Evolutionary conservation across 2,797 vertebrate species (phyloP).

Genomic region (Xiphophorus birchmanni): DNA sequence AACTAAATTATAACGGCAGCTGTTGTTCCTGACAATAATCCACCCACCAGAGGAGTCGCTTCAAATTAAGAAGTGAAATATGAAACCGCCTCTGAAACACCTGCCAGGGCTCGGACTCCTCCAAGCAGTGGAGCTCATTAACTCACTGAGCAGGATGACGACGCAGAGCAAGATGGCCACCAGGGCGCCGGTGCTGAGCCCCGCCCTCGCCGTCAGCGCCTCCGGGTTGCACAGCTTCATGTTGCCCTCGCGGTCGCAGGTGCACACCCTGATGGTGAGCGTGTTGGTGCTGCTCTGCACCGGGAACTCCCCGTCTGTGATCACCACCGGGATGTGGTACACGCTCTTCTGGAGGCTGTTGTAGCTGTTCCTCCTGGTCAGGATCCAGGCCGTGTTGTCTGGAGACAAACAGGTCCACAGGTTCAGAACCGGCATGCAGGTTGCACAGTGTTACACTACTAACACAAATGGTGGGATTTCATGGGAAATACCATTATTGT

Average conservation of each 20-base stretch:
- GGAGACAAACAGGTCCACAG: conserved; percentile 16
- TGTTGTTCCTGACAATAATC: conserved; percentile 38
- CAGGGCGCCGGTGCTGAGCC: conserved; percentile 94
- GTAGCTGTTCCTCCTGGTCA: conserved; percentile 88
- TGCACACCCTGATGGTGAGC: conserved; percentile 91
- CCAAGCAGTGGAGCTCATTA: not conserved
- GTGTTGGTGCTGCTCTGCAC: conserved; percentile 94
- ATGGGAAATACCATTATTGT: no score
- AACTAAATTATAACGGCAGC: conserved; percentile 50
- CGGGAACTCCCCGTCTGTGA: conserved; percentile 89
- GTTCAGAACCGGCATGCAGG: not conserved
- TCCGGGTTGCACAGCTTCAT: conserved; percentile 93
- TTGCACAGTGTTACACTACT: not conserved
- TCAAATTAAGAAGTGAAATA: conserved; percentile 50
- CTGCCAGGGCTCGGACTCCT: not conserved
- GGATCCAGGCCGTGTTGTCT: conserved; percentile 96
- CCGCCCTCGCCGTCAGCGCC: conserved; percentile 89
- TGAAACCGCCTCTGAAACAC: conserved; percentile 33
- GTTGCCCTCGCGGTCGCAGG: conserved; percentile 93
- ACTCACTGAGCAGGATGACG: conserved; percentile 94
- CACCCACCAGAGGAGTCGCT: conserved; percentile 43
- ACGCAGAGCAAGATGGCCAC: conserved; percentile 95
- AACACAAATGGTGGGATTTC: no score
- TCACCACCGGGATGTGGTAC: conserved; percentile 92
- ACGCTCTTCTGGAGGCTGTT: conserved; percentile 88